Base-by-base conservation (phyloP, 2,797 vertebrate genomes). In the Apodemus agrarius region DNA sequence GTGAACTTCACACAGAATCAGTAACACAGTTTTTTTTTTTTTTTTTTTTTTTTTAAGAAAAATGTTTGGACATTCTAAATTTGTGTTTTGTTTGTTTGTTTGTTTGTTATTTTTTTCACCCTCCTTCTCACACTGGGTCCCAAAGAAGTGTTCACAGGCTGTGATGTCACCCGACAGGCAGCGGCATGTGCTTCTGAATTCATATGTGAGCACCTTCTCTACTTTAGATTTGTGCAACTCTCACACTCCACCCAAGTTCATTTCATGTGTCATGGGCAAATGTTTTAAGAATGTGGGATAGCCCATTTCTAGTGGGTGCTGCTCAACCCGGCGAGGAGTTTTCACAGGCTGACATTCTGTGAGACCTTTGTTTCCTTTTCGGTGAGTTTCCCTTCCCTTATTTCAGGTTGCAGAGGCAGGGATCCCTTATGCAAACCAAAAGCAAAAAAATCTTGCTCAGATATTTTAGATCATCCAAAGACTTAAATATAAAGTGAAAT, bases 401-500 rank as follows among this genome's bases (percentile, higher is more conserved):
- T 94, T 96, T 95, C 37, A 88, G 69, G 89, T 80, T 49, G 80
- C n/a, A 86, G 19, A 74, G 80, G 9, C 40, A 87, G 76, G n/a
- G 21, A 74, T 88, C 63, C 40, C 80, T 52, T 37, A 57, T 63
- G 69, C 86, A 90, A 94, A 94, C 79, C 19, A 92, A 87, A 67
- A 52, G 26, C 10, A 90, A 80, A 89, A 90, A 80, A 89, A 89
- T 86, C 82, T 95, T 76, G n/a, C 84, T 92, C 93, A 69, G 90
- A 24, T 83, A 82, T 91, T 95, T 95, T 78, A 91, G 80, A 76
- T 29, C 29, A 85, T 83, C 93, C 63, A 76, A 94, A 97, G 43
- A 92, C 80, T 93, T 65, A 82, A 63, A 49, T 93, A 63, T 89
- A 91, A 96, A 93, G 85, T 87, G 67, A 95, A 94, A 95, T 86